Conservation (phyloP, 2,888 invertebrate genomes). For the Epinotia ramella region DNA sequence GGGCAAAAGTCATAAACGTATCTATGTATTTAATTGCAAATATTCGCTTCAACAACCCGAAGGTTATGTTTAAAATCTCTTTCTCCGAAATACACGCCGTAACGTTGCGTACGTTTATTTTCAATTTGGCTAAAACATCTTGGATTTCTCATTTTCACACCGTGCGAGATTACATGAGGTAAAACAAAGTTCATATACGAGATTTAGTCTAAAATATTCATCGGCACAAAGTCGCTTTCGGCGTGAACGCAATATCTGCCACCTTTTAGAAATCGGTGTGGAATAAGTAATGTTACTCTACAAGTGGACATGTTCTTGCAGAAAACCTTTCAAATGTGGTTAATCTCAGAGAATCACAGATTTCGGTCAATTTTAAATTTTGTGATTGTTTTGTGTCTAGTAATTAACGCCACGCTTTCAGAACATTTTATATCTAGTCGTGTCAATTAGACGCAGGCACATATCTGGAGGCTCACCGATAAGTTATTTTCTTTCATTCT, state of each 20-base stretch:
- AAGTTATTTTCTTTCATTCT: no score
- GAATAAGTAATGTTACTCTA: conserved; percentile 22
- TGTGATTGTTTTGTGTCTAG: no score
- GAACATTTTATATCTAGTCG: no score
- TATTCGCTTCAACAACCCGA: no score
- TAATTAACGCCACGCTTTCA: no score
- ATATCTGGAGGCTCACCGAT: no score
- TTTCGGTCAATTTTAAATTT: no score
- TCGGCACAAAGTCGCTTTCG: conserved; percentile 59
- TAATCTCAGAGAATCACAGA: not conserved
- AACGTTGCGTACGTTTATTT: conserved; percentile 53
- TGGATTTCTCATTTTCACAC: conserved; percentile 68
- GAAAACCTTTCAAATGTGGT: not conserved
- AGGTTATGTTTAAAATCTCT: conserved; percentile 33
- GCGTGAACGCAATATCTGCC: conserved; percentile 56
- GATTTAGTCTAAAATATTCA: conserved; percentile 73
- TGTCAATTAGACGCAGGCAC: no score
- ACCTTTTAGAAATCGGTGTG: conserved; percentile 52
- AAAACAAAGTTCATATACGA: conserved; percentile 54
- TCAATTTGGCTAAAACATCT: conserved; percentile 62
- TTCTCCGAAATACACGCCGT: conserved; percentile 11
- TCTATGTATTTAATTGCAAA: no score
- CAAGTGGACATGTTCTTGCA: not conserved
- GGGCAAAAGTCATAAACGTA: not conserved
- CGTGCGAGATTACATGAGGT: conserved; percentile 58